phyloP scores from a whole-genome alignment of 2,888 invertebrate genomes.

The Dynastes tityus region DNA sequence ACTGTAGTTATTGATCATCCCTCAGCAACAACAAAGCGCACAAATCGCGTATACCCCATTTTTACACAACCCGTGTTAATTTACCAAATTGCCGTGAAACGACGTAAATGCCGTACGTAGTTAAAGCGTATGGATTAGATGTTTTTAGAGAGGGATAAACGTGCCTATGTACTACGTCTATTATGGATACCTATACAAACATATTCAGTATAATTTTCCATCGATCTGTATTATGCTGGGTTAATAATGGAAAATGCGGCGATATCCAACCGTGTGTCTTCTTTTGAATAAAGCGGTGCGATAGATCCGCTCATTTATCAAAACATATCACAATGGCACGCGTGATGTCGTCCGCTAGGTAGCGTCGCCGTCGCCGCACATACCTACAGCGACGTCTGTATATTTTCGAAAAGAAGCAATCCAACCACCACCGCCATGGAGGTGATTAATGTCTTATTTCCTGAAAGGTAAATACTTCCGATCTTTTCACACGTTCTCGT shows the following conservation, averaged over 20 bases:
- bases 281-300: slow-evolving; percentile 43
- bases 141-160: not conserved
- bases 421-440: slow-evolving; percentile 28
- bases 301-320: slow-evolving; percentile 37
- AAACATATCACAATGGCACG: slow-evolving; percentile 34
- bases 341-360: slow-evolving; percentile 13
- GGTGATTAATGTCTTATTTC: slow-evolving; percentile 59
- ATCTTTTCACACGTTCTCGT: slow-evolving; percentile 41
- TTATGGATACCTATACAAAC: not conserved
- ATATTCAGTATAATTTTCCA: not conserved
- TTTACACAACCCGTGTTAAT: slow-evolving; percentile 37
- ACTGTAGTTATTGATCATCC: too few relatives aligned
- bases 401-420: not conserved
- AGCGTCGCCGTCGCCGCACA: not conserved
- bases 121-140: not conserved
- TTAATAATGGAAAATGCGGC: slow-evolving; percentile 50
- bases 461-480: slow-evolving; percentile 56
- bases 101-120: slow-evolving; percentile 5
- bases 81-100: slow-evolving; percentile 45
- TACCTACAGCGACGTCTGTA: not conserved
- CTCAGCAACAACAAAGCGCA: not conserved
- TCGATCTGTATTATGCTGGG: slow-evolving; percentile 36
- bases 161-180: too few relatives aligned
- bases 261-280: slow-evolving; percentile 48
- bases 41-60: slow-evolving; percentile 12